Base-by-base conservation (phyloP, 2,113 vertebrate genomes). In the Mustela lutreola region DNA sequence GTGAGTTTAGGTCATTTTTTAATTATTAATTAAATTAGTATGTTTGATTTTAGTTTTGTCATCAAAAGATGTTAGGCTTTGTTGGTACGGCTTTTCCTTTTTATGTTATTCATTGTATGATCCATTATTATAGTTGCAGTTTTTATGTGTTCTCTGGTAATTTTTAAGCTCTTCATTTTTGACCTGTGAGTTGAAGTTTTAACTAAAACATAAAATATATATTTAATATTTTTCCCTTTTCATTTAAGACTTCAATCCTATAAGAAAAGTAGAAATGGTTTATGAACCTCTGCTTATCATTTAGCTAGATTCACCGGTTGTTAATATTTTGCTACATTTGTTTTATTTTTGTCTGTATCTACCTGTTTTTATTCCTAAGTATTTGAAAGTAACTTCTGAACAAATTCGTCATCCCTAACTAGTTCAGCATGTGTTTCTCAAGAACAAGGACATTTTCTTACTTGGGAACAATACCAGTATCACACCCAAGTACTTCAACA, bases 1-100 rank as follows among this genome's bases (percentile, higher is more conserved):
- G 36, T 88, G 58, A 88, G 16, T 33, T 81, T 18, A 56, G 16
- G 33, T 86, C 11, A n/a, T 50, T 82, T 81, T 93, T 93, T 71
- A 71, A 73, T 91, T 31, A 80, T 39, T 42, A 42, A 42, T 42
- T 42, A 42, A 42, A 42, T 42, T 42, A 42, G 42, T 42, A 2
- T 78, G n/a, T 88, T 92, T 67, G 33, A 19, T 97, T 94, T 96
- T 93, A 63, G 16, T 86, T 93, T 48, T 95, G 11, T 93, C 50
- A 91, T 87, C 73, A 82, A n/a, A 96, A 95, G 65, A n/a, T 95
- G 26, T 63, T 96, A 92, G 42, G 60, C 28, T 86, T 85, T 94
- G n/a, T 73, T 86, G 70, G 39, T 62, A 10, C 39, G 33, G 11
- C 19, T 75, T 65, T 58, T 58, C 31, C 48, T 73, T 94, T 79